Evolutionary conservation across 2,888 invertebrate genomes (phyloP).

Genomic region (Eupsilia transversa): DNA sequence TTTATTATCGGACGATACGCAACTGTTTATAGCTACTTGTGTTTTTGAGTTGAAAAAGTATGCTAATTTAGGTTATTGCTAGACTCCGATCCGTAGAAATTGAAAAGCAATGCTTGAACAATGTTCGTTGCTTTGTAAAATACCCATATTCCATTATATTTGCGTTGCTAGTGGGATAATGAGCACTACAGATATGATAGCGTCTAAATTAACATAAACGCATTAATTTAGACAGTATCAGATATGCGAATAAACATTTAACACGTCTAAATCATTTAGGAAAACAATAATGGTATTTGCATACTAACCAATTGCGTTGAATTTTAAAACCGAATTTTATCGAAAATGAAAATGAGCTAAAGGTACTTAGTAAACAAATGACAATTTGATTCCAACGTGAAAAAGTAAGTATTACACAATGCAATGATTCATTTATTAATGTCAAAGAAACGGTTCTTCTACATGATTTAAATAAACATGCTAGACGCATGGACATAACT

Average conservation of each 20-base stretch:
- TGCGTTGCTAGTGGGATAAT: slow-evolving; percentile 18
- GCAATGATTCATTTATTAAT: not conserved
- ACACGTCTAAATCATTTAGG: slow-evolving; percentile 32
- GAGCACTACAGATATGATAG: slow-evolving; percentile 16
- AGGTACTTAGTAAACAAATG: not conserved
- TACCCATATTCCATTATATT: slow-evolving; percentile 17
- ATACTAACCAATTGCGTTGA: slow-evolving; percentile 7
- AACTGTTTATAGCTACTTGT: not conserved
- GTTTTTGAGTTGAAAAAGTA: not conserved
- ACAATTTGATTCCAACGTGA: not conserved
- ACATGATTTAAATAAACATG: not conserved
- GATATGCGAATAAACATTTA: slow-evolving; percentile 38
- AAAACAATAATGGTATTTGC: slow-evolving; percentile 24
- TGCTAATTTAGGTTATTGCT: slow-evolving; percentile 11
- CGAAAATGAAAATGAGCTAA: slow-evolving; percentile 3
- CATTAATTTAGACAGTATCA: slow-evolving; percentile 46
- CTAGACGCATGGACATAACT: not conserved
- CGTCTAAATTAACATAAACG: slow-evolving; percentile 36
- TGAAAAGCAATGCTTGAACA: not conserved
- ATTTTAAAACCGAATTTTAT: slow-evolving; percentile 23
- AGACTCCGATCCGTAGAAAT: not conserved
- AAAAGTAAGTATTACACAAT: not conserved
- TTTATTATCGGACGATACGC: slow-evolving; percentile 42
- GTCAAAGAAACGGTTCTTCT: not conserved
- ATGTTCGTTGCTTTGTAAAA: slow-evolving; percentile 3